These are phyloP conservation scores for Catharus bicknelli DNA, from an alignment of 2,113 vertebrate genomes.

Conservation along the genomic window DNA sequence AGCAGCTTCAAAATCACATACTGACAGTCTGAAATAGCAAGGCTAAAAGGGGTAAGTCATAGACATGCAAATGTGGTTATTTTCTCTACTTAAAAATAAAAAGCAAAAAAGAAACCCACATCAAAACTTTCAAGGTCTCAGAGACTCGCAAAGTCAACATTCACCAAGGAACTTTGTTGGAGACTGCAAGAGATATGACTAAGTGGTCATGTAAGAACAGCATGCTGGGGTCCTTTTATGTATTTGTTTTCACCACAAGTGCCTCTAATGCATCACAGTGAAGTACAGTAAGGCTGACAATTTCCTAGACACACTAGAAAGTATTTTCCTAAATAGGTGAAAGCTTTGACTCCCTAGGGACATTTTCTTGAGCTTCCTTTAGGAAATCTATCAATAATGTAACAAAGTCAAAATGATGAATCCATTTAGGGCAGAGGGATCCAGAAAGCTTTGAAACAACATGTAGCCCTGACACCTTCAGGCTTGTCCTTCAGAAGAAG, in stretches of 20 bases:
- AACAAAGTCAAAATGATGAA: neutral
- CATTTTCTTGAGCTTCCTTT: neutral
- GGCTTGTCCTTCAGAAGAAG: neutral
- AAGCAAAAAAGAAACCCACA: fast-evolving
- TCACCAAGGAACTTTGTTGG: neutral
- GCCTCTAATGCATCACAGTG: neutral
- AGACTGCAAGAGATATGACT: neutral
- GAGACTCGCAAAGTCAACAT: neutral
- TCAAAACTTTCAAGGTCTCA: neutral
- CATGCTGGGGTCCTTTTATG: neutral
- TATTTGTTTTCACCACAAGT: neutral
- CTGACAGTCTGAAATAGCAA: neutral
- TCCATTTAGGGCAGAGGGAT: neutral
- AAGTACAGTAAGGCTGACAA: neutral
- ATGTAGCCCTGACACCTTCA: neutral
- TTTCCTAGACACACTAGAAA: neutral
- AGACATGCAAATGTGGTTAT: neutral
- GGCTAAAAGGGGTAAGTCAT: neutral
- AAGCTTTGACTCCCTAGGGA: neutral
- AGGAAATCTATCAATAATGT: neutral
- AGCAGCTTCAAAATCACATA: slow-evolving; percentile 16
- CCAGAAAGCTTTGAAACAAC: neutral
- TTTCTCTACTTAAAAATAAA: neutral
- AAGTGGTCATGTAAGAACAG: neutral
- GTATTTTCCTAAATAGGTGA: neutral